Evolutionary conservation across 2,888 invertebrate species (phyloP), one percentile per base, ranked within the genome.

Genomic region (Microctonus brassicae): DNA sequence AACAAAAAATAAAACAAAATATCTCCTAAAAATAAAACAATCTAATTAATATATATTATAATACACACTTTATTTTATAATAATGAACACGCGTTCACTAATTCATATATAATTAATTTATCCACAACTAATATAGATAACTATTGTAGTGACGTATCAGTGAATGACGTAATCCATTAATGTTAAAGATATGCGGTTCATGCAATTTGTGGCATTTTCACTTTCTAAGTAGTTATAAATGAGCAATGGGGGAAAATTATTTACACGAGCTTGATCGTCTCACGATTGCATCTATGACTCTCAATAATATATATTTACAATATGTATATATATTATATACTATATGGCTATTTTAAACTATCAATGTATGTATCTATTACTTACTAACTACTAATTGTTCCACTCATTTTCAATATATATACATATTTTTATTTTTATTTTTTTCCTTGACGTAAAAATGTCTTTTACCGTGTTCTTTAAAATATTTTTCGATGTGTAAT

Each of bases 141-240:
- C n/a, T n/a, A n/a, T n/a, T n/a, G n/a, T n/a, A n/a, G n/a, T 76
- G 73, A 75, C 81, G 62, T 42, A 5, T 34, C n/a, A 39, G 24
- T 22, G 22, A 13, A 42, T 55, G 24, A 55, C 55, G 55, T 55
- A 55, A 26, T 55, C 17, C 47, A 47, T 55, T 55, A 26, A 26
- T 26, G 24, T 11, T 24, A 55, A 26, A 22, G 24, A 24, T 55
- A 55, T 47, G 17, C 17, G 47, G 47, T 17, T 17, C 17, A n/a
- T n/a, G 55, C 26, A 55, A 55, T 55, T 55, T 55, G 55, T 55
- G 24, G 26, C n/a, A 11, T 55, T 55, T 55, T 55, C 55, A 55
- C 55, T 55, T 55, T 55, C 55, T 55, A 55, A 55, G 22, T 55
- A 26, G 13, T 55, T 55, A 24, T 55, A 55, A 55, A 55, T 55